phyloP scores from a whole-genome alignment of 1,140 invertebrate species.

The Platorchestia sp. region DNA sequence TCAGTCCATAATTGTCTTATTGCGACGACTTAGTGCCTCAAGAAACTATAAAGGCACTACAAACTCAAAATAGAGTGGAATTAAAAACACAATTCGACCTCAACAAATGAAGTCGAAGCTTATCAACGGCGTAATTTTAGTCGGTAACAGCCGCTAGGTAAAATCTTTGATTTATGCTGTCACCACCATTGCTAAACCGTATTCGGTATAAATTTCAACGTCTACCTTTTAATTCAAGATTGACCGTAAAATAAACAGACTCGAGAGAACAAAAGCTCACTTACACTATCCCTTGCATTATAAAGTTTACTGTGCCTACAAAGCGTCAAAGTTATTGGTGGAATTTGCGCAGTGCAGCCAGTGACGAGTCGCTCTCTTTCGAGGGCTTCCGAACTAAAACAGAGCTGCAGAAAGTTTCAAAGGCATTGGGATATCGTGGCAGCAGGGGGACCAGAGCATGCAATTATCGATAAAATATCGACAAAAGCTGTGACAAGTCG shows the following conservation, averaged over 20 bases:
- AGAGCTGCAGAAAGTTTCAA: not conserved
- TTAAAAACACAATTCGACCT: not conserved
- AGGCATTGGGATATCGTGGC: slow-evolving; percentile 24
- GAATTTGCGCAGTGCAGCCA: not conserved
- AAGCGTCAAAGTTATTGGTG: not conserved
- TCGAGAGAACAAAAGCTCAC: not conserved
- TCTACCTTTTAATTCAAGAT: not conserved
- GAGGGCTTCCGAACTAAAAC: not conserved
- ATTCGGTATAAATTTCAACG: not conserved
- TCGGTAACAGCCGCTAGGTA: not conserved
- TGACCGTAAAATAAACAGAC: not conserved
- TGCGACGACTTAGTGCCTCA: not conserved
- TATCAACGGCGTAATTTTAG: not conserved
- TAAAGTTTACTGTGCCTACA: not conserved
- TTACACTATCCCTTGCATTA: not conserved
- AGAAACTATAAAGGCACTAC: not conserved
- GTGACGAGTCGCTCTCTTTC: not conserved
- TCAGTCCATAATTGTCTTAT: not conserved
- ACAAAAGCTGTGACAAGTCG: slow-evolving; percentile 34
- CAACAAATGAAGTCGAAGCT: not conserved
- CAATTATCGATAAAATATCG: slow-evolving; percentile 48
- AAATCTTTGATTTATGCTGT: not conserved
- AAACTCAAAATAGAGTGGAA: not conserved
- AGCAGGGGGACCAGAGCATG: not conserved
- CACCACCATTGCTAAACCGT: not conserved